Evolutionary conservation across 2,113 vertebrate species (phyloP).

Genomic region (Sylvietta virens): DNA sequence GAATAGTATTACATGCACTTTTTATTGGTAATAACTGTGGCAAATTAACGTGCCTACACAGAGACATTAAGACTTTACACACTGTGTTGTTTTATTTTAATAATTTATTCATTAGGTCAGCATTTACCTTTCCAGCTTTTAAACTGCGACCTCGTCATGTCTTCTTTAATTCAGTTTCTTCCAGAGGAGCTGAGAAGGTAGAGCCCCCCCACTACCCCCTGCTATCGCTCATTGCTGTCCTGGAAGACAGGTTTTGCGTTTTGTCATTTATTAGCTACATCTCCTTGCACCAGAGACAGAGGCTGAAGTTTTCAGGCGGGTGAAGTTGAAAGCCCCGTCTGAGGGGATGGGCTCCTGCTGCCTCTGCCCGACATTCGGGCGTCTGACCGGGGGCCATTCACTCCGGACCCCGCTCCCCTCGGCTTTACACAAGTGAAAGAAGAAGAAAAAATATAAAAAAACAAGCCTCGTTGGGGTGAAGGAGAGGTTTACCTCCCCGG

Average conservation of each 20-base stretch:
- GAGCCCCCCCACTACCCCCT: not conserved
- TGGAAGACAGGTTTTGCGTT: not conserved
- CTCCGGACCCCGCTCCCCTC: not conserved
- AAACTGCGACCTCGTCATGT: not conserved
- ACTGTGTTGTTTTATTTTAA: slow-evolving; percentile 14
- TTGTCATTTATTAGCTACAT: not conserved
- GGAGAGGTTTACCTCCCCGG: not conserved
- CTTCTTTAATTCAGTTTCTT: not conserved
- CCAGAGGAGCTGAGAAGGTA: not conserved
- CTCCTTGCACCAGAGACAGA: not conserved
- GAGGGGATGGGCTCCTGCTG: not conserved
- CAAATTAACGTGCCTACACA: slow-evolving; percentile 64
- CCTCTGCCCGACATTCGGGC: not conserved
- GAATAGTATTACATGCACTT: slow-evolving; percentile 38
- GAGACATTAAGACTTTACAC: slow-evolving; percentile 21
- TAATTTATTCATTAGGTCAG: slow-evolving; percentile 20
- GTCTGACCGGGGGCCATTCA: not conserved
- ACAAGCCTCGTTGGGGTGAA: not conserved
- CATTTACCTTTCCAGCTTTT: slow-evolving; percentile 12
- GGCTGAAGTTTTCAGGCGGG: slow-evolving; percentile 3
- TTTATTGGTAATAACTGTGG: slow-evolving; percentile 65
- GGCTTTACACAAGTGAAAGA: not conserved
- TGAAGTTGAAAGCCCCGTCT: not conserved
- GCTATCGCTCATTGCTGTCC: not conserved
- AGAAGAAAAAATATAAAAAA: not conserved